A percentile compares a stretch with the other conserved stretches of the same genome.
phyloP scores from a whole-genome alignment of 2,888 invertebrate species.

The Chrysotoxum bicinctum region DNA sequence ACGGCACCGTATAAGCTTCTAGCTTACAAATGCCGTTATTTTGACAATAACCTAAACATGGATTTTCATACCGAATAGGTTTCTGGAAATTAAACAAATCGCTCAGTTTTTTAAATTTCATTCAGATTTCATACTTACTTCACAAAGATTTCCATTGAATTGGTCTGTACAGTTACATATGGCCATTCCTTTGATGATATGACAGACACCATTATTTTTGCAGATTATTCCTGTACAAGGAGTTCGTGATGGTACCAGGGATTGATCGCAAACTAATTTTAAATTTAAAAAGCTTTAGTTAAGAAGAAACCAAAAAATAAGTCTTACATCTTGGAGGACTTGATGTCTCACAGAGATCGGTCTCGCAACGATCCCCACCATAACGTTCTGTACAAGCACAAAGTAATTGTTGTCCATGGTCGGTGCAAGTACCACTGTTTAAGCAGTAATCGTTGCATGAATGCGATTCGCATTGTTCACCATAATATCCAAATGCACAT shows the following conservation, averaged over 20 bases:
- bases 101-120: background rate
- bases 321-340: slow-evolving; percentile 79
- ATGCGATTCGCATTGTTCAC: slow-evolving; percentile 83
- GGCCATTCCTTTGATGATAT: slow-evolving; percentile 81
- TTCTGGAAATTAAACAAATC: slow-evolving; percentile 74
- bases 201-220: slow-evolving; percentile 84
- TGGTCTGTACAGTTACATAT: slow-evolving; percentile 84
- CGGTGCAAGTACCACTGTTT: slow-evolving; percentile 82
- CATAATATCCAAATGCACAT: slow-evolving; percentile 79
- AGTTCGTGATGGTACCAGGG: slow-evolving; percentile 77
- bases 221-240: slow-evolving; percentile 82
- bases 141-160: slow-evolving; percentile 84
- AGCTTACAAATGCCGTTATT: slow-evolving; percentile 85
- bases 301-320: background rate
- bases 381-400: slow-evolving; percentile 79
- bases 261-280: slow-evolving; percentile 77
- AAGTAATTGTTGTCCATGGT: slow-evolving; percentile 75
- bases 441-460: slow-evolving; percentile 83
- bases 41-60: slow-evolving; percentile 84
- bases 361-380: slow-evolving; percentile 83
- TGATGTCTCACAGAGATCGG: slow-evolving; percentile 82
- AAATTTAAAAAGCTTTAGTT: background rate
- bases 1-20: slow-evolving; percentile 82
- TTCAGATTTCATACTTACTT: slow-evolving; percentile 74
- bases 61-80: slow-evolving; percentile 85